Evolutionary conservation across 2,797 vertebrate genomes (phyloP).

Genomic region (Psittacula derbiana): DNA sequence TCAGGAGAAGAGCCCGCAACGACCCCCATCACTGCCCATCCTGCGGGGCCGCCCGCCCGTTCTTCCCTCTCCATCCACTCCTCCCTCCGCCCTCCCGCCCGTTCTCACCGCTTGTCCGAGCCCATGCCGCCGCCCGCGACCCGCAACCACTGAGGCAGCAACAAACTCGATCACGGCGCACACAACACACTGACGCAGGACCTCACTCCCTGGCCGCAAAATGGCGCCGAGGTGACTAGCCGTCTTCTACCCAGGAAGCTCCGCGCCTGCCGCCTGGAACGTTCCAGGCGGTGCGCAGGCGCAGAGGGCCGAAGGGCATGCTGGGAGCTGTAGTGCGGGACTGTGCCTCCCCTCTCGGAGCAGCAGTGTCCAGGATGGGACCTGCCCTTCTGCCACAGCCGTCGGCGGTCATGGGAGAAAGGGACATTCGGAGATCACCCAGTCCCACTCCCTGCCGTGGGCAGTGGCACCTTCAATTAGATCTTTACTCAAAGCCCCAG

Average conservation of each 20-base stretch:
- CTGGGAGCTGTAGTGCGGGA: constrained; percentile 31
- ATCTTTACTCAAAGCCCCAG: neutral
- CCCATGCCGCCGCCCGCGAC: constrained; percentile 67
- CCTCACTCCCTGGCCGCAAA: constrained; percentile 62
- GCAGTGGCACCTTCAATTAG: neutral
- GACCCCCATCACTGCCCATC: neutral
- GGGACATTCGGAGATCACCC: too few relatives aligned
- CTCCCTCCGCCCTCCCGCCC: neutral
- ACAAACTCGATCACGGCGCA: neutral
- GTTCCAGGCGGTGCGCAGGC: constrained; percentile 6
- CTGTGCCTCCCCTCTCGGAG: neutral
- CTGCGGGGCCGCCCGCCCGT: neutral
- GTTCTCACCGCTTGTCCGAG: constrained; percentile 76
- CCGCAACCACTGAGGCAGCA: neutral
- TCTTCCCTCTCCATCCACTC: neutral
- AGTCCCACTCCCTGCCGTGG: too few relatives aligned
- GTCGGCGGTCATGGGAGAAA: neutral
- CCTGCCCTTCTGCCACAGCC: too few relatives aligned
- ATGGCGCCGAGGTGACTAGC: constrained; percentile 68
- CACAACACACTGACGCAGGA: neutral
- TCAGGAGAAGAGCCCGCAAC: neutral
- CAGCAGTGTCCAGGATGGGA: accelerated
- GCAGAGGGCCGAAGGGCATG: neutral
- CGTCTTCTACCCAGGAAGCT: constrained; percentile 76
- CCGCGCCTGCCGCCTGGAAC: constrained; percentile 4